Base-by-base conservation (phyloP, 2,113 vertebrate genomes). In the Xenopus laevis region DNA sequence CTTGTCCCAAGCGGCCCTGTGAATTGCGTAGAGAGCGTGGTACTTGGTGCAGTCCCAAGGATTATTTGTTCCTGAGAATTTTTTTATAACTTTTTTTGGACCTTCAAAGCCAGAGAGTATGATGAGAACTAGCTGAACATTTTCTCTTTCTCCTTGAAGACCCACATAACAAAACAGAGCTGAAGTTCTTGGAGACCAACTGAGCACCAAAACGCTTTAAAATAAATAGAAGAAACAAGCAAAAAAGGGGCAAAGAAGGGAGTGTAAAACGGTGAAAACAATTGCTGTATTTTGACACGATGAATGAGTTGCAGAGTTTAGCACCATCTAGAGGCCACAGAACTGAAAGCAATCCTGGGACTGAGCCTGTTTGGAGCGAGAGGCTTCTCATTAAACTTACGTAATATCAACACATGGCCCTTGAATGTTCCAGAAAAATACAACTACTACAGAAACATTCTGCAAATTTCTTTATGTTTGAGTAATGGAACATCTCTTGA, bases 251-350 rank as follows among this genome's bases (percentile, higher is more conserved):
- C 13, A 40, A 81, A 83, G 77, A 80, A 86, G 84, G 80, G 69
- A 85, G 60, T 62, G 84, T 86, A 10, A 83, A 85, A 80, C 27
- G 1, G 72, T 79, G 81, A 82, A 13, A 90, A 95, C 91, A 94
- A 95, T 95, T 74, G 88, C 89, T 88, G 86, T 90, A 89, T 93
- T 95, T 92, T 94, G 80, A 85, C 82, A 0, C 44, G 68, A 79
- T 1, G 76, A 83, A 83, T 77, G 88, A 96, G 93, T 83, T 46
- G 92, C 85, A 95, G 95, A 92, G 88, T 88, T 86, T 79, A 96
- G 95, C 93, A 83, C 96, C 97, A 96, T 91, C 97, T 98, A 96
- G 96, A 95, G 97, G 95, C 88, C 74, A 0, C 16, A 20, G 18
- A 67, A 45, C 80, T 65, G 40, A 13, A 67, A 23, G 17, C 55